These are phyloP conservation scores for Monopis laevigella DNA, from an alignment of 2,888 invertebrate species.

Conservation along the genomic window DNA sequence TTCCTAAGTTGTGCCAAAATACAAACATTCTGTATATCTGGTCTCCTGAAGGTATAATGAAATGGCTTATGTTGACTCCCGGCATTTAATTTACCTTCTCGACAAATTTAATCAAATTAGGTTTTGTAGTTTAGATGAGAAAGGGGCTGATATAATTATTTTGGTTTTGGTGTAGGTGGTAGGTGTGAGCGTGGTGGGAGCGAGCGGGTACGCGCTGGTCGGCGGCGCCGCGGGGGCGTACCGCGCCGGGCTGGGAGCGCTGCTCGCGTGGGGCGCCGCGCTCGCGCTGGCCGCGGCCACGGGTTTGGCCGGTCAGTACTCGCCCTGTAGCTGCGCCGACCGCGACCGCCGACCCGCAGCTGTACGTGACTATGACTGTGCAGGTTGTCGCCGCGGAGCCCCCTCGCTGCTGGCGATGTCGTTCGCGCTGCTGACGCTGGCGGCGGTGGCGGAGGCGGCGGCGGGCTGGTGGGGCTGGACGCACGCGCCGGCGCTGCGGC, in stretches of 20 bases:
- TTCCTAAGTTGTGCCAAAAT: no score
- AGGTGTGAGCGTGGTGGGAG: conserved; percentile 38
- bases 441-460: conserved; percentile 44
- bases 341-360: conserved; percentile 8
- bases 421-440: conserved; percentile 44
- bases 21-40: no score
- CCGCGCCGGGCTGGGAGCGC: conserved; percentile 43
- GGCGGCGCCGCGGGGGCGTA: conserved; percentile 28
- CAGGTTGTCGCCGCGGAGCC: conserved; percentile 23
- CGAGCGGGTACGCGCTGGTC: conserved; percentile 23
- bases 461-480: conserved; percentile 53
- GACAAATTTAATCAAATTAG: no score
- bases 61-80: no score
- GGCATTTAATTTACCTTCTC: no score
- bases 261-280: conserved; percentile 42
- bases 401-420: conserved; percentile 44
- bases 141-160: no score
- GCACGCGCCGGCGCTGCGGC: conserved; percentile 41
- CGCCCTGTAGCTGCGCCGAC: not conserved
- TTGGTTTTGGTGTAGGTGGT: conserved; percentile 33
- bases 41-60: no score
- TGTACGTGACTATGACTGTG: conserved; percentile 9
- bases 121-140: no score
- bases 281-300: conserved; percentile 27
- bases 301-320: conserved; percentile 4